Base-by-base conservation (phyloP, 2,888 invertebrate genomes). In the Seira ritae region DNA sequence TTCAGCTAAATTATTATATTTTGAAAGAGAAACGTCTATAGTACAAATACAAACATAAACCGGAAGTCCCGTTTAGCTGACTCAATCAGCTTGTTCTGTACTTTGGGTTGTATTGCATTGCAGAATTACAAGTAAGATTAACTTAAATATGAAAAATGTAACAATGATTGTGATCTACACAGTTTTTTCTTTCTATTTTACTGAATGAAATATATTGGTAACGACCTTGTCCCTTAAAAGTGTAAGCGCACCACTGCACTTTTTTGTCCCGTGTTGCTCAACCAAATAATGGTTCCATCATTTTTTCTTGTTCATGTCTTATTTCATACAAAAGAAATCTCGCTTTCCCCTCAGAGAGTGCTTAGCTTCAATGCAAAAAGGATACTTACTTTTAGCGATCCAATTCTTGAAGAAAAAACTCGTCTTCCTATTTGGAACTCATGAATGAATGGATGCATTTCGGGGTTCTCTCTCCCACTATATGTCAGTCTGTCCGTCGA, bases 1-100 rank as follows among this genome's bases (percentile, higher is more conserved):
- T 62, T 62, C 20, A 20, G n/a, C 62, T 62, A 62, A 62, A 62
- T 62, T 62, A 62, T 62, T 62, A 62, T 62, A 62, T 62, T 62
- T 62, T 10, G 62, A 12, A 62, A 62, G 22, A 20, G 20, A n/a
- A 20, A 62, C 62, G 2, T 62, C 20, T 62, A n/a, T 8, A 31
- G 31, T 31, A 72, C 62, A 73, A 68, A 31, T 62, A 20, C 22
- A n/a, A 62, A 62, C 8, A 62, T 60, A 62, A 62, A 62, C 62
- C 62, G 62, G 62, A 62, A 62, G 62, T 62, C 20, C n/a, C 20
- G 20, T 62, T 50, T 65, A 20, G 74, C 22, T 76, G 76, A 68
- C 76, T 76, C 76, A 76, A 76, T 76, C 76, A 76, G 66, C 70
- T n/a, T n/a, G n/a, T n/a, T n/a, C n/a, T n/a, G n/a, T n/a, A n/a